Percentiles rank a stretch among this genome's conserved stretches.
phyloP scores from a whole-genome alignment of 1,140 invertebrate species.

The Nephila pilipes region DNA sequence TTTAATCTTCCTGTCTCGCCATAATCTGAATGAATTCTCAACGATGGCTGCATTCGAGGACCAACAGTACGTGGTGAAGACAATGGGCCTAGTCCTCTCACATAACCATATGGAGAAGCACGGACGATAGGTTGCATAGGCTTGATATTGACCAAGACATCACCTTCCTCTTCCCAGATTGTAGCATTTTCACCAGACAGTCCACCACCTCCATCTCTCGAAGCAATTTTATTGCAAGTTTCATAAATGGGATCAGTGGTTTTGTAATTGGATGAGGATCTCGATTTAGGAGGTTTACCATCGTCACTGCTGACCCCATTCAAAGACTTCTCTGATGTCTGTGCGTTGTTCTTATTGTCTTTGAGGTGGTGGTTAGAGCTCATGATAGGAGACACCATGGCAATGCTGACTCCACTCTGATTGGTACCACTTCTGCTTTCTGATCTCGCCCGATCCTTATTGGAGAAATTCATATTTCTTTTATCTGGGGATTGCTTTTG shows the following conservation, averaged over 20 bases:
- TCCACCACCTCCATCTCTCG: slow-evolving; percentile 39
- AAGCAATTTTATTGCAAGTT: slow-evolving; percentile 67
- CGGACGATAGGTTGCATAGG: slow-evolving; percentile 94
- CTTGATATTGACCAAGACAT: slow-evolving; percentile 90
- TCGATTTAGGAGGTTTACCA: slow-evolving; percentile 46
- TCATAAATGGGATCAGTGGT: slow-evolving; percentile 66
- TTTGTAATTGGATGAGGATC: slow-evolving; percentile 60
- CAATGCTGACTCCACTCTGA: slow-evolving; percentile 82
- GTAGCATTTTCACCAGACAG: slow-evolving; percentile 64
- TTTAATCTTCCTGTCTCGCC: slow-evolving; percentile 74
- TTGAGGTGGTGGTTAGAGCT: slow-evolving; percentile 69
- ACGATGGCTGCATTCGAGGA: slow-evolving; percentile 78
- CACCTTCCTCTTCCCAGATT: slow-evolving; percentile 87
- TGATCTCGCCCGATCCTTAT: slow-evolving; percentile 65
- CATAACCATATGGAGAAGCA: slow-evolving; percentile 85
- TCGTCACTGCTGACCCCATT: not conserved
- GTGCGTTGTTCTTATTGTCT: slow-evolving; percentile 57
- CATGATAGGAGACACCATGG: slow-evolving; percentile 89
- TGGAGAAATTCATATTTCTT: slow-evolving; percentile 45
- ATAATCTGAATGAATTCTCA: slow-evolving; percentile 79
- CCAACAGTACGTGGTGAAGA: slow-evolving; percentile 69
- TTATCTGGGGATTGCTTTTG: slow-evolving; percentile 52
- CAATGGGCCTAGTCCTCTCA: slow-evolving; percentile 79
- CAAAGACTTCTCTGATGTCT: slow-evolving; percentile 60
- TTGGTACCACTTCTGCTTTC: slow-evolving; percentile 66